A percentile compares a stretch with the other conserved stretches of the same genome.
Conservation (phyloP, 2,888 invertebrate genomes). For the Platerodrilus igneus region DNA sequence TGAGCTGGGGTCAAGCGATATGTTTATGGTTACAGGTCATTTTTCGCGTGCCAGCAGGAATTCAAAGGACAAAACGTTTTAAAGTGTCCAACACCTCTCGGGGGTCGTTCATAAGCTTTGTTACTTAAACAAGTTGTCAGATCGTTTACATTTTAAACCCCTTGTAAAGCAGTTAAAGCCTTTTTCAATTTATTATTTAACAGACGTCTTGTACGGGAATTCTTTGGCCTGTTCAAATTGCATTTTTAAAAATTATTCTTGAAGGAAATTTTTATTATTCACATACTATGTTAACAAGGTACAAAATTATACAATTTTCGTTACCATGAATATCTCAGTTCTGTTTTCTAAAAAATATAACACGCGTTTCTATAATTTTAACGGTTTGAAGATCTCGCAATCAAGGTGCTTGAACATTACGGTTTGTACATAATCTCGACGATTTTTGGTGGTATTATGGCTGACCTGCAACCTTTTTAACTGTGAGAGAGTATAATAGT, state of each 20-base stretch:
- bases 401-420: slow-evolving; percentile 14
- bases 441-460: slow-evolving; percentile 34
- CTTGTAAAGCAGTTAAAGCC: slow-evolving; percentile 10
- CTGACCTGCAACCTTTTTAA: slow-evolving; percentile 32
- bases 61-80: too few species aligned
- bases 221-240: slow-evolving; percentile 15
- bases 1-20: slow-evolving; percentile 22
- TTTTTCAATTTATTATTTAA: slow-evolving; percentile 16
- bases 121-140: slow-evolving; percentile 18
- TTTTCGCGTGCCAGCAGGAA: slow-evolving; percentile 20
- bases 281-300: too few species aligned
- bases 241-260: slow-evolving; percentile 6
- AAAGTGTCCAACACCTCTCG: slow-evolving; percentile 4
- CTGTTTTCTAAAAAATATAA: slow-evolving; percentile 20
- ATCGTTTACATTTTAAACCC: slow-evolving; percentile 13
- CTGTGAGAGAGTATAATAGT: slow-evolving; percentile 37
- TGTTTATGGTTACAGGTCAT: slow-evolving; percentile 28
- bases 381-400: slow-evolving; percentile 17
- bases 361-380: slow-evolving; percentile 19
- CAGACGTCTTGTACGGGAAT: slow-evolving; percentile 4
- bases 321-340: slow-evolving; percentile 21
- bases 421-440: slow-evolving; percentile 29
- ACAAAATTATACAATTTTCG: too few species aligned
- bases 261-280: not conserved
- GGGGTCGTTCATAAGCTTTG: slow-evolving; percentile 13